Percentiles rank a stretch among this genome's conserved stretches.
Evolutionary conservation across 2,113 vertebrate species (phyloP).

Genomic region (Strix uralensis): DNA sequence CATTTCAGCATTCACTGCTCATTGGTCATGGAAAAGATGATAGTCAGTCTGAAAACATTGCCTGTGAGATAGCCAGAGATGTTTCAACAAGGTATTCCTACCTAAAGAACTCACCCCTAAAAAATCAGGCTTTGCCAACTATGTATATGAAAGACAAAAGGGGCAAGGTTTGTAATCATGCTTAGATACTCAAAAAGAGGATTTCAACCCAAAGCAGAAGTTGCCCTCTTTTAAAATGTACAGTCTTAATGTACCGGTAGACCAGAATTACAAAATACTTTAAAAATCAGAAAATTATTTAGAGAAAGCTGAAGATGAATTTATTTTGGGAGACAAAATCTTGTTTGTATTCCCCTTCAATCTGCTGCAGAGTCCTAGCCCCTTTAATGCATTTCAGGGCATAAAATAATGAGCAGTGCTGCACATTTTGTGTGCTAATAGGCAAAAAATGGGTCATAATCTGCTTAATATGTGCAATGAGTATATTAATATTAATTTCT

Average conservation of each 20-base stretch:
- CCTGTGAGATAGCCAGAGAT: background rate
- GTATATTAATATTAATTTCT: slow-evolving; percentile 67
- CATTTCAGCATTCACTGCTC: background rate
- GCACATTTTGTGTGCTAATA: slow-evolving; percentile 37
- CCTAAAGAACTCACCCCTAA: background rate
- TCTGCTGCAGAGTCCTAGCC: background rate
- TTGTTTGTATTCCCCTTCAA: background rate
- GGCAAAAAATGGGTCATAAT: slow-evolving; percentile 22
- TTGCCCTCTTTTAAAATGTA: background rate
- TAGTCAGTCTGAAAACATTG: background rate
- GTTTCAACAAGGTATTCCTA: background rate
- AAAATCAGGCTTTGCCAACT: background rate
- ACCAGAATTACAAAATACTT: background rate
- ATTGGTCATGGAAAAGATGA: background rate
- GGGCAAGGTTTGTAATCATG: background rate
- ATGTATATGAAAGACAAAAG: background rate
- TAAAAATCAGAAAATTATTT: background rate
- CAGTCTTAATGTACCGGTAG: background rate
- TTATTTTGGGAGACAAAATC: background rate
- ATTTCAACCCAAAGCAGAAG: background rate
- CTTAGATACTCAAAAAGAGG: background rate
- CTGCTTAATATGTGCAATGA: slow-evolving; percentile 32
- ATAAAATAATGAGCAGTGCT: background rate
- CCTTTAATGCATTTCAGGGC: background rate
- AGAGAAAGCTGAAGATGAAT: background rate